Conservation (phyloP, 2,113 vertebrate species). For the Myotis davidii region DNA sequence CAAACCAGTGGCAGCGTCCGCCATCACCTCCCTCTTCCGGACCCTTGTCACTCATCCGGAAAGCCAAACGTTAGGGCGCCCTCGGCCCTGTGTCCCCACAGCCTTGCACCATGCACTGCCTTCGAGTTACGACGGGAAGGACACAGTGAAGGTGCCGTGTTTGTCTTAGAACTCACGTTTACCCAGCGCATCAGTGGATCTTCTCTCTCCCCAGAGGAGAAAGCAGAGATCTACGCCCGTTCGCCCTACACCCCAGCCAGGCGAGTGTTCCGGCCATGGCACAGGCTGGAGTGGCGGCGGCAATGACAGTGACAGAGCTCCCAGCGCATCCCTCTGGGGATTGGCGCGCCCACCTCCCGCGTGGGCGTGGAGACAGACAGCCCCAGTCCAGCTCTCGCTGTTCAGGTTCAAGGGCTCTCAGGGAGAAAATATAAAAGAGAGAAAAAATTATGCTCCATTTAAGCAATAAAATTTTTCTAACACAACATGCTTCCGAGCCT, state of each 20-base stretch:
- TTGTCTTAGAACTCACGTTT: not conserved
- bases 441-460: not conserved
- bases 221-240: not conserved
- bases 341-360: not conserved
- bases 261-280: not conserved
- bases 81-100: rapidly evolving
- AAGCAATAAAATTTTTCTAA: not conserved
- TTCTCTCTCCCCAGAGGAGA: not conserved
- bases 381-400: not conserved
- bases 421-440: constrained; percentile 24
- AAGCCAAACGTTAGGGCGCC: not conserved
- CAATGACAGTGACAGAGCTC: not conserved
- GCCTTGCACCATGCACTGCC: too few species aligned
- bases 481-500: not conserved
- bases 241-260: not conserved
- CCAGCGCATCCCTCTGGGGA: not conserved
- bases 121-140: rapidly evolving
- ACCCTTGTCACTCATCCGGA: rapidly evolving
- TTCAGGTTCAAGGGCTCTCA: not conserved
- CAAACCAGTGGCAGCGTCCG: rapidly evolving
- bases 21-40: not conserved
- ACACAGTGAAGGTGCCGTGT: not conserved
- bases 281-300: not conserved
- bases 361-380: not conserved
- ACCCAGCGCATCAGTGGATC: not conserved